Evolutionary conservation across 2,113 vertebrate species (phyloP), one percentile per base, ranked within the genome.

Genomic region (Eclectus roratus): DNA sequence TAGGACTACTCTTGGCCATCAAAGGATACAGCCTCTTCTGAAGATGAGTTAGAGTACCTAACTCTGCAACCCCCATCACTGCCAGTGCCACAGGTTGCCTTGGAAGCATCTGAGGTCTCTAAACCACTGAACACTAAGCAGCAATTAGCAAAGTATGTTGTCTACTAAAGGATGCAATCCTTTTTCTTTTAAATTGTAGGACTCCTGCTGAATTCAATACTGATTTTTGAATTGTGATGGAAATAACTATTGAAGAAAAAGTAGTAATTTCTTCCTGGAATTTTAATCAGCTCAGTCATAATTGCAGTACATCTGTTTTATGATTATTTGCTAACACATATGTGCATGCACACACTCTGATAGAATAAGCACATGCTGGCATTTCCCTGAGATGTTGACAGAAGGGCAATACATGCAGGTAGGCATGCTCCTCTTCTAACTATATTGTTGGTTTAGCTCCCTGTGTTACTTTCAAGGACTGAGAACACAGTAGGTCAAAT

Each of bases 291-390:
- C 77, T 93, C 56, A 80, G 88, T 56, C 80, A 81, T 95, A 95
- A 93, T 90, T 95, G 55, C 3, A 1, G 72, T 90, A 52, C 65
- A 91, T 96, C 92, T 95, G 90, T 44, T 95, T 89, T 81, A 66
- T 31, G 88, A 87, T 95, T 96, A 92, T 96, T 97, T 94, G 65
- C 82, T 94, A 90, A 71, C 50, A 90, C 44, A 47, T 70, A 71
- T 5, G 4, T 74, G 83, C 61, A 56, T 63, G 61, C 82, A 81
- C 35, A 16, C 29, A 16, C 35, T 55, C 70, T 72, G 90, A 84
- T 86, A 92, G 69, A 83, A 64, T 25, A 74, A 85, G 82, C 69
- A 74, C 72, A 74, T 13, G 21, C 77, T 96, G 88, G 61, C 35
- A 65, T 84, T 90, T 71, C 74, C 71, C 88, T 69, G 64, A 78